Evolutionary conservation across 2,888 invertebrate species (phyloP).

Genomic region (Synanthedon formicaeformis): DNA sequence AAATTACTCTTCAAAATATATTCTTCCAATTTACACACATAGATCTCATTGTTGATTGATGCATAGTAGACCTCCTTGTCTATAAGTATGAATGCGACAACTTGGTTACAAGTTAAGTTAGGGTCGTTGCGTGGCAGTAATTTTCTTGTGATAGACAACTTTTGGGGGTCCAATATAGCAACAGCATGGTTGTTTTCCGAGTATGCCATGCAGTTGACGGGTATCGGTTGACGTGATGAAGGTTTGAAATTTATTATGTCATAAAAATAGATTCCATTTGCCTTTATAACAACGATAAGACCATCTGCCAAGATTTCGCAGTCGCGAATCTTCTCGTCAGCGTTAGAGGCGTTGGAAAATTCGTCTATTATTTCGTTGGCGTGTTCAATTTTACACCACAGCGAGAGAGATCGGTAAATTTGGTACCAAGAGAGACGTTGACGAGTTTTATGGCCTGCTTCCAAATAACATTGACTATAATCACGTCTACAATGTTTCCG

Average conservation of each 20-base stretch:
- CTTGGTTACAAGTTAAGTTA: conserved; percentile 21
- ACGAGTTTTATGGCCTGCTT: conserved; percentile 24
- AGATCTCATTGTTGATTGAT: conserved; percentile 28
- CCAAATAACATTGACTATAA: conserved; percentile 19
- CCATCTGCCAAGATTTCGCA: conserved; percentile 31
- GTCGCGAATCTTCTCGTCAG: conserved; percentile 30
- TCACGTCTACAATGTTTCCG: conserved; percentile 26
- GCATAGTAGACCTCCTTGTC: conserved; percentile 27
- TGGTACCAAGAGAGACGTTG: conserved; percentile 28
- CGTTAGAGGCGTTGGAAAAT: conserved; percentile 31
- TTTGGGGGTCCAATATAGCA: conserved; percentile 21
- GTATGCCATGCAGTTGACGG: conserved; percentile 33
- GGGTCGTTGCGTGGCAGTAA: conserved; percentile 9
- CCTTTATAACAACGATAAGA: conserved; percentile 33
- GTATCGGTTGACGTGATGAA: conserved; percentile 15
- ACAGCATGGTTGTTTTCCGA: conserved; percentile 29
- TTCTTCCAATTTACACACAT: conserved; percentile 16
- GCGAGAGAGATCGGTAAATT: conserved; percentile 36
- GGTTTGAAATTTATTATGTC: conserved; percentile 26
- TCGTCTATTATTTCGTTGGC: conserved; percentile 35
- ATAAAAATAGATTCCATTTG: conserved; percentile 31
- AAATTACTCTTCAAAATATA: conserved; percentile 8
- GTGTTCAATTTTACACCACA: conserved; percentile 31
- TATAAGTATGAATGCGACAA: conserved; percentile 28
- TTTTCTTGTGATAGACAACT: conserved; percentile 30